These are phyloP conservation scores for Rambutsinella grinnellia DNA, from an alignment of 2,888 invertebrate species.

Conservation along the genomic window DNA sequence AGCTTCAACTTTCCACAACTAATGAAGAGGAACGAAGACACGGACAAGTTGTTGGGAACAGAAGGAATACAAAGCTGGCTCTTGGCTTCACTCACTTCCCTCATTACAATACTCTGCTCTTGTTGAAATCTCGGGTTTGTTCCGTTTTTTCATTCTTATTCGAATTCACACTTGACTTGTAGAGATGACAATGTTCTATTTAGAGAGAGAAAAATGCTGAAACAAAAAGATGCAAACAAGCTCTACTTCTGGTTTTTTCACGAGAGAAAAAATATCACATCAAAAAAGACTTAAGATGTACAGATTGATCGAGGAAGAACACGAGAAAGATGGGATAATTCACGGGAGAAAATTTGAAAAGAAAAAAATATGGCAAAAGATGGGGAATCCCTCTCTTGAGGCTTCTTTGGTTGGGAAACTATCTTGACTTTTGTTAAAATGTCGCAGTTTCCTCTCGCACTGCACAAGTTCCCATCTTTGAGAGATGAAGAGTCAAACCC, in stretches of 20 bases:
- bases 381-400: conserved; percentile 42
- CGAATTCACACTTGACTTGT: no score
- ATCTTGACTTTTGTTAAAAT: no score
- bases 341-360: conserved; percentile 41
- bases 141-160: no score
- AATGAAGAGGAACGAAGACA: conserved; percentile 25
- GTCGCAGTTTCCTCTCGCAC: conserved; percentile 30
- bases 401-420: no score
- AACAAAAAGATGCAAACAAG: no score
- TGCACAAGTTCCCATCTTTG: no score
- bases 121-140: conserved; percentile 39
- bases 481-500: no score
- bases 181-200: no score
- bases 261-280: neutral
- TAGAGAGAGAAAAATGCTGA: no score
- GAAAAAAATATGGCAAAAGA: conserved; percentile 37
- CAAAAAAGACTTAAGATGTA: neutral
- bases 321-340: conserved; percentile 29
- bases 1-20: conserved; percentile 21
- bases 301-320: conserved; percentile 19
- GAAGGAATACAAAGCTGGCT: conserved; percentile 23
- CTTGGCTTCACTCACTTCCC: conserved; percentile 28
- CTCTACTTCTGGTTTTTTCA: no score
- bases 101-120: conserved; percentile 25
- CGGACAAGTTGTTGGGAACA: conserved; percentile 6